A percentile compares a stretch with the other conserved stretches of the same genome.
These are phyloP conservation scores for Pygoscelis adeliae DNA, from an alignment of 2,113 vertebrate species.

Conservation along the genomic window DNA sequence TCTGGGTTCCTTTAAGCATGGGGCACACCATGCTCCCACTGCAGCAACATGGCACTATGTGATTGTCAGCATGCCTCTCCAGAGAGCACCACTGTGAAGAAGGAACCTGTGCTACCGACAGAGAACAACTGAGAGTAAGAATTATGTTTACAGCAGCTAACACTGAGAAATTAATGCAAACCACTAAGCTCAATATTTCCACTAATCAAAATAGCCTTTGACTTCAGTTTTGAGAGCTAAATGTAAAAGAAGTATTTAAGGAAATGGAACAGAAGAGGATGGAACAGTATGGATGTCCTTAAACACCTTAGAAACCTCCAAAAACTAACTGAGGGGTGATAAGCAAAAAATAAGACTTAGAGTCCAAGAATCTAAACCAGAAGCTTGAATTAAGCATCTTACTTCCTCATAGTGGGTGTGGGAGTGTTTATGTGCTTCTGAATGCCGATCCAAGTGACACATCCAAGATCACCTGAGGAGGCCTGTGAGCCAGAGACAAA, in stretches of 20 bases:
- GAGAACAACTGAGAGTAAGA: not conserved
- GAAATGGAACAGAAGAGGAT: not conserved
- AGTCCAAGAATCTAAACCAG: not conserved
- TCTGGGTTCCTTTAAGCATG: not conserved
- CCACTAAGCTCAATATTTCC: not conserved
- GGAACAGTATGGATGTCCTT: not conserved
- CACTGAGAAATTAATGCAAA: not conserved
- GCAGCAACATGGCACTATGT: fast-evolving
- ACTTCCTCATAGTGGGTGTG: not conserved
- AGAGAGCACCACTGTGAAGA: not conserved
- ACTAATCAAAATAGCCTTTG: not conserved
- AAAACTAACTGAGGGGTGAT: not conserved
- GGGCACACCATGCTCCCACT: not conserved
- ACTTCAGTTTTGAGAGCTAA: not conserved
- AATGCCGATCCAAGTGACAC: not conserved
- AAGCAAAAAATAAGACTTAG: not conserved
- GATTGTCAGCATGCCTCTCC: not conserved
- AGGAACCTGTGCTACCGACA: not conserved
- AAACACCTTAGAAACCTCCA: not conserved
- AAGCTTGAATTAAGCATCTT: not conserved
- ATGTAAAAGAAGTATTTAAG: not conserved
- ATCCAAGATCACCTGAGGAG: not conserved
- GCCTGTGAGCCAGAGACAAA: not conserved
- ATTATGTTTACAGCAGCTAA: not conserved
- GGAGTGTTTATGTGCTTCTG: not conserved